Evolutionary conservation across 2,888 invertebrate genomes (phyloP), one percentile per base, ranked within the genome.

Genomic region (Cheiracanthium punctorium): DNA sequence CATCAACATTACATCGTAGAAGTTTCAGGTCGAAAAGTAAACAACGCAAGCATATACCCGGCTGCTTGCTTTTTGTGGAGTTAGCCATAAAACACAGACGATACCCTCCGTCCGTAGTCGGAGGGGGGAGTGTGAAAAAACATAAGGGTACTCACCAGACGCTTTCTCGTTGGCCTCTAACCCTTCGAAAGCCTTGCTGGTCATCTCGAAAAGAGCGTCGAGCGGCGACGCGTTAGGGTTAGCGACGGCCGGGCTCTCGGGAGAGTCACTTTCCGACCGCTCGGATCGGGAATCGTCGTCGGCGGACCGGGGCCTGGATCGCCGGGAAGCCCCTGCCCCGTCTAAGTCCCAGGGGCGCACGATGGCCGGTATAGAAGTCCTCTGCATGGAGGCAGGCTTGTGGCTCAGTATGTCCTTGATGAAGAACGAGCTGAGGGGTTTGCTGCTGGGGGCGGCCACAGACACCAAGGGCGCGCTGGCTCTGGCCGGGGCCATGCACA

Each of bases 201-300:
- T 98, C 98, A 98, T 98, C 92, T 98, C 97, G 93, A 98, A 97
- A 67, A 98, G 94, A 0, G 98, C 98, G 91, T 98, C 98, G 89
- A 98, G 93, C 0, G 97, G 98, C 10, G 97, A 97, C 87, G 88
- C 77, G 67, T 81, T 82, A 75, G 77, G 80, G 80, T 82, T 81
- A 73, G 80, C 79, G 20, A 82, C 87, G 29, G 90, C 90, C 77
- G 91, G 91, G 89, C 91, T 91, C 75, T 90, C 90, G 12, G 90
- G 89, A 30, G 89, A 88, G 77, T 90, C 90, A 77, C 90, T 90
- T 76, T 90, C 90, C n/a, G 90, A 90, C 71, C 88, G 79, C 65
- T 90, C 90, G n/a, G 89, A 89, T 43, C 89, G 80, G 33, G 91
- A 91, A 80, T 91, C 91, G 72, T 90, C 90, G 88, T 91, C 91